phyloP scores from a whole-genome alignment of 2,888 invertebrate genomes.

The Schizaphis graminum region DNA sequence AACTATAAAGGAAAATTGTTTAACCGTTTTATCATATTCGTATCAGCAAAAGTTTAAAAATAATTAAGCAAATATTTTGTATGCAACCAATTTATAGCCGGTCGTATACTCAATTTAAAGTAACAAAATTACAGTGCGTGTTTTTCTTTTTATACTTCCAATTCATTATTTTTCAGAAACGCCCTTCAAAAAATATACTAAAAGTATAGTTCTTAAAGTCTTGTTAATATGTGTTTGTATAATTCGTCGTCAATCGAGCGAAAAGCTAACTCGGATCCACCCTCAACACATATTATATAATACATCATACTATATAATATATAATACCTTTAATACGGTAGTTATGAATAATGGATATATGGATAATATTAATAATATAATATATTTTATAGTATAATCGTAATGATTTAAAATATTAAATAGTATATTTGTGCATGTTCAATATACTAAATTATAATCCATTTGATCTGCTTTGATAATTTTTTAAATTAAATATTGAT shows the following conservation, averaged over 20 bases:
- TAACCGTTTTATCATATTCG: neutral
- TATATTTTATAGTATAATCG: neutral
- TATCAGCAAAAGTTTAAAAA: neutral
- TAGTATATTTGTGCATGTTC: neutral
- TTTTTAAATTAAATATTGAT: neutral
- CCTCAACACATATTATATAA: neutral
- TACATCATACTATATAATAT: neutral
- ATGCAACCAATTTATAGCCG: neutral
- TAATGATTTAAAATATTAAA: neutral
- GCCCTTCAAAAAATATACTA: neutral
- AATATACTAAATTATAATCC: neutral
- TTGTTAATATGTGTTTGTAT: neutral
- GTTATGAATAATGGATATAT: neutral
- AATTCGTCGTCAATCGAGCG: neutral
- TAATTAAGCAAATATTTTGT: neutral
- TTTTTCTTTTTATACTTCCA: neutral
- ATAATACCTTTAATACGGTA: neutral
- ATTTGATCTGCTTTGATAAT: neutral
- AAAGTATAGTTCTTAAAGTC: neutral
- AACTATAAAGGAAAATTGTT: neutral
- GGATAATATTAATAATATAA: neutral
- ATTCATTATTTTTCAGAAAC: slow-evolving; percentile 8
- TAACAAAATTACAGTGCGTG: slow-evolving; percentile 4
- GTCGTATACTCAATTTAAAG: neutral
- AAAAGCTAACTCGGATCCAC: neutral